These are phyloP conservation scores for Tetropium fuscum DNA, from an alignment of 2,888 invertebrate genomes.

Conservation along the genomic window DNA sequence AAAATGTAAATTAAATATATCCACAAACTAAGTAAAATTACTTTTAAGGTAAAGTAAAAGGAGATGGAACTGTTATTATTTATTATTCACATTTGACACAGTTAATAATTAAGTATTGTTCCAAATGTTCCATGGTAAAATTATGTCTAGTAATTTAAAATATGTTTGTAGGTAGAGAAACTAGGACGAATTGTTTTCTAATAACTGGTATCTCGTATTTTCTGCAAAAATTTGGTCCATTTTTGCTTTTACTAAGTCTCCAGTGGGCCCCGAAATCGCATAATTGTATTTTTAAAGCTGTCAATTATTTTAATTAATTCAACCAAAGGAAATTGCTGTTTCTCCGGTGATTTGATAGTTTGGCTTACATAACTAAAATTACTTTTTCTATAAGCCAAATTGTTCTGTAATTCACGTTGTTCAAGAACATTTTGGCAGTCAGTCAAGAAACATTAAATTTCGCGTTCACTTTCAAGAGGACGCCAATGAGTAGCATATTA, in stretches of 20 bases:
- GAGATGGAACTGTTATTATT: no score
- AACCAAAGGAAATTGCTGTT: slow-evolving; percentile 12
- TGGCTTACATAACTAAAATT: slow-evolving; percentile 12
- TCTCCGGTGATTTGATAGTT: slow-evolving; percentile 17
- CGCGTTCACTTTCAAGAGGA: no score
- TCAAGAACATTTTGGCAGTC: slow-evolving; percentile 22
- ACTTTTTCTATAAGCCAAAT: slow-evolving; percentile 14
- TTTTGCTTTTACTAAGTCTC: slow-evolving; percentile 4
- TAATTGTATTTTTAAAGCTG: background rate
- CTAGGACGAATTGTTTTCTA: slow-evolving; percentile 1
- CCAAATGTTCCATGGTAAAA: background rate
- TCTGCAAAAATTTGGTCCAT: slow-evolving; percentile 2
- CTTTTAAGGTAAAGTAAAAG: no score
- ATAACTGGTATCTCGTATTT: slow-evolving; percentile 3
- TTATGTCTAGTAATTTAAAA: slow-evolving; percentile 4
- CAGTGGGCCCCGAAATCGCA: slow-evolving; percentile 1
- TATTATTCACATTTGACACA: no score
- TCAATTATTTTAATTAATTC: slow-evolving; percentile 8
- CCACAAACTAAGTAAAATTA: no score
- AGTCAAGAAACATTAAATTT: no score
- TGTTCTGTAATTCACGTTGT: slow-evolving; percentile 1
- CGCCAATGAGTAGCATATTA: no score
- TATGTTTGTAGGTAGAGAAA: background rate
- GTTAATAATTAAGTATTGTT: no score
- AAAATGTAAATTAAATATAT: no score